A percentile compares a stretch with the other conserved stretches of the same genome.
Conservation (phyloP, 1,140 invertebrate genomes). For the Nilaparvata lugens region DNA sequence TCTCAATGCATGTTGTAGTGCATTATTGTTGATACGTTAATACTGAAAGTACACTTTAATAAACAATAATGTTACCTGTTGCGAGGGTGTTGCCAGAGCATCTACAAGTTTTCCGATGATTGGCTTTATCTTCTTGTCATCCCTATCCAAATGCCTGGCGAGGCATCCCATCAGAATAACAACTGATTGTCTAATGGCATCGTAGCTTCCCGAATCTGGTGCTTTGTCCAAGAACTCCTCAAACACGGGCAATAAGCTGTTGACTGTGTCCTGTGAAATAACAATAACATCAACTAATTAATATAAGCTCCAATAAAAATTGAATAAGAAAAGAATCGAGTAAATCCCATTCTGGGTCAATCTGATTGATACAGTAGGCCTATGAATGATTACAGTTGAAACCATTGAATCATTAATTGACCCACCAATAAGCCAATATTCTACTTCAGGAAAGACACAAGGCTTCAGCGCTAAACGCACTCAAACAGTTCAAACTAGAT, state of each 20-base stretch:
- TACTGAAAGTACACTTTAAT: neutral
- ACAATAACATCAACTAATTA: too few species aligned
- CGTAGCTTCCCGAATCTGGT: conserved; percentile 80
- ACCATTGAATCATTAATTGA: too few species aligned
- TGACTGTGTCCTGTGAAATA: conserved; percentile 46
- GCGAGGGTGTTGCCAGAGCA: conserved; percentile 90
- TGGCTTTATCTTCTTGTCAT: conserved; percentile 78
- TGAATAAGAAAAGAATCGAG: too few species aligned
- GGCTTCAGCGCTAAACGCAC: too few species aligned
- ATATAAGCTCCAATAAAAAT: too few species aligned
- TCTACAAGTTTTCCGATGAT: conserved; percentile 86
- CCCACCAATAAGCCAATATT: too few species aligned
- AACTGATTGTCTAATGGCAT: conserved; percentile 88
- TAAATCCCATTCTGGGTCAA: too few species aligned
- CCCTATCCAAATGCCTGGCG: conserved; percentile 87
- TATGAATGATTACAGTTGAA: too few species aligned
- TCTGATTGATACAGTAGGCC: too few species aligned
- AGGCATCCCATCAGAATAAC: conserved; percentile 95
- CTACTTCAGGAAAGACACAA: too few species aligned
- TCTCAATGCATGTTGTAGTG: neutral
- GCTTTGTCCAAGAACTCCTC: conserved; percentile 85
- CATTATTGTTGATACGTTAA: conserved; percentile 2
- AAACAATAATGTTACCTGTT: conserved; percentile 51
- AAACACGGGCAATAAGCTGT: conserved; percentile 74
- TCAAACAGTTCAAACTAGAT: too few species aligned